These are phyloP conservation scores for Andrena praecox DNA, from an alignment of 2,888 invertebrate species.

Conservation along the genomic window DNA sequence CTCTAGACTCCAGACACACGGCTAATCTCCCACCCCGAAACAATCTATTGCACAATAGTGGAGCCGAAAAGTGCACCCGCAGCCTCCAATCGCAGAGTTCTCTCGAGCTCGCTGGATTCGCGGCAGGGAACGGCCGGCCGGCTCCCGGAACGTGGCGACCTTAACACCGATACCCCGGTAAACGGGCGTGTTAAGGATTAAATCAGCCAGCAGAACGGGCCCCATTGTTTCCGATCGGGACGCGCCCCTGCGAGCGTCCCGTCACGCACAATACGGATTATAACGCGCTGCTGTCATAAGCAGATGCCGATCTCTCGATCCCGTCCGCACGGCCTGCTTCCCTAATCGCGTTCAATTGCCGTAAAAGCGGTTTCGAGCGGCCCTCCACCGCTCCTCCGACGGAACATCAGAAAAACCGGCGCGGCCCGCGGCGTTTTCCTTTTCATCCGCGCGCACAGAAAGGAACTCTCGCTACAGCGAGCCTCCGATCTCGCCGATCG, in stretches of 20 bases:
- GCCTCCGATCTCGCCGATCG: not conserved
- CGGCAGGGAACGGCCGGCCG: too few relatives aligned
- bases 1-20: too few relatives aligned
- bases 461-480: not conserved
- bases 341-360: slow-evolving; percentile 83
- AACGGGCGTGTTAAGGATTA: slow-evolving; percentile 50
- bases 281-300: slow-evolving; percentile 82
- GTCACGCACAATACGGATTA: slow-evolving; percentile 74
- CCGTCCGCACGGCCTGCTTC: slow-evolving; percentile 69
- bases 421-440: slow-evolving; percentile 11
- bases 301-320: slow-evolving; percentile 82
- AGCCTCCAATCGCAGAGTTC: not conserved
- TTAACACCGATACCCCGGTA: slow-evolving; percentile 22
- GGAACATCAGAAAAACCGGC: slow-evolving; percentile 16
- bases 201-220: slow-evolving; percentile 44
- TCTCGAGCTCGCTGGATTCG: not conserved
- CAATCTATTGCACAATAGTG: not conserved
- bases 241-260: slow-evolving; percentile 59
- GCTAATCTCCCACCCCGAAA: not conserved
- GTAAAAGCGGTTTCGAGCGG: slow-evolving; percentile 79
- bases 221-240: slow-evolving; percentile 66
- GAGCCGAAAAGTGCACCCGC: not conserved
- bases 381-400: slow-evolving; percentile 36
- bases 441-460: slow-evolving; percentile 3
- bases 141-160: not conserved